A percentile compares a stretch with the other conserved stretches of the same genome.
phyloP scores from a whole-genome alignment of 1,140 invertebrate species.

The Diorhabda elongata region DNA sequence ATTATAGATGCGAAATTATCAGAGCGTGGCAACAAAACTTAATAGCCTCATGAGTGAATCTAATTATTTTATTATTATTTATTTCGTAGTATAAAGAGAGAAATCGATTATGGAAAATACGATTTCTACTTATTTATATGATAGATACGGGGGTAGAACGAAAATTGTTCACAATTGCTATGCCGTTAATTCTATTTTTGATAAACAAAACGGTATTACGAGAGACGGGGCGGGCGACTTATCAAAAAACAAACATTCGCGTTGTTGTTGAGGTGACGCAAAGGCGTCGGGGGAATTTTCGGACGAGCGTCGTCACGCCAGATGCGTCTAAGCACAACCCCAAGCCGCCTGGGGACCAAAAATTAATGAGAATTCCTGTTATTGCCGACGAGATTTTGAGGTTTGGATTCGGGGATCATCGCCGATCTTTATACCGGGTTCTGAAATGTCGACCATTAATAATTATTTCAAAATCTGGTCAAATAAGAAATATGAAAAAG shows the following conservation, averaged over 20 bases:
- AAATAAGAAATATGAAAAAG: no score
- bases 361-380: conserved; percentile 22
- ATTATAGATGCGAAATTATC: no score
- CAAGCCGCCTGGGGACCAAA: conserved; percentile 7
- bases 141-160: no score
- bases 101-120: no score
- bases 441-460: neutral
- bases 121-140: no score
- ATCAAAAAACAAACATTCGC: neutral
- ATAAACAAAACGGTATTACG: neutral
- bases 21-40: no score
- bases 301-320: conserved; percentile 10
- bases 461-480: no score
- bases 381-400: conserved; percentile 15
- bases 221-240: neutral
- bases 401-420: conserved; percentile 20
- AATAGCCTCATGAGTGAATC: no score
- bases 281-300: conserved; percentile 9
- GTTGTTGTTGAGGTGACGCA: conserved; percentile 5
- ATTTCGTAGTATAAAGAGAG: no score
- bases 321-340: conserved; percentile 11
- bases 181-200: neutral
- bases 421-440: neutral
- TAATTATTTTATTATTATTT: no score
- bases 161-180: neutral